A percentile compares a stretch with the other conserved stretches of the same genome.
Evolutionary conservation across 2,888 invertebrate genomes (phyloP).

Genomic region (Athalia cordata): DNA sequence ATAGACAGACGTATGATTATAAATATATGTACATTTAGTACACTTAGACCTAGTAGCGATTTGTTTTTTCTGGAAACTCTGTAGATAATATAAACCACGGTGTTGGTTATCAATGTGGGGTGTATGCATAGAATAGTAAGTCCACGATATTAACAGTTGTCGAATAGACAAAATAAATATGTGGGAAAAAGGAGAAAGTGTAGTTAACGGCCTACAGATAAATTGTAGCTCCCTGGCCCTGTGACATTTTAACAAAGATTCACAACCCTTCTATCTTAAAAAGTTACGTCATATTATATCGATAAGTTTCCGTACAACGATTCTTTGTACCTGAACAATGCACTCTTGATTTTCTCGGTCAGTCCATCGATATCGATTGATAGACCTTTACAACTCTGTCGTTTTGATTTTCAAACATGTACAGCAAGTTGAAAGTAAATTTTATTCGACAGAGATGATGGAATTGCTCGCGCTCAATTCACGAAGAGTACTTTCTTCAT

Average conservation of each 20-base stretch:
- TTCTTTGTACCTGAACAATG: constrained; percentile 50
- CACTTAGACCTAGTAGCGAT: background rate
- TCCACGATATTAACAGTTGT: background rate
- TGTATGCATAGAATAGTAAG: constrained; percentile 36
- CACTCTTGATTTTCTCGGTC: background rate
- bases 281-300: constrained; percentile 20
- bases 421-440: too few species aligned
- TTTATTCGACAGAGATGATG: too few species aligned
- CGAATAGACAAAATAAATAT: constrained; percentile 6
- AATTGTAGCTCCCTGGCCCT: constrained; percentile 54
- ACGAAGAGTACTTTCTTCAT: background rate
- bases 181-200: constrained; percentile 51
- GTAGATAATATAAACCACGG: constrained; percentile 37
- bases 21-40: background rate
- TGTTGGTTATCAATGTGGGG: constrained; percentile 32
- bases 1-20: background rate
- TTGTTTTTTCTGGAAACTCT: constrained; percentile 44
- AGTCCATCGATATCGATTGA: constrained; percentile 5
- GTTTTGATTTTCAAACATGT: background rate
- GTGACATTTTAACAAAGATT: constrained; percentile 43
- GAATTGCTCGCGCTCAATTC: background rate
- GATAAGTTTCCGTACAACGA: constrained; percentile 49
- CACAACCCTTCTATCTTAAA: constrained; percentile 16
- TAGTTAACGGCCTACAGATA: constrained; percentile 60
- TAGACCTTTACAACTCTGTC: background rate